Evolutionary conservation across 2,797 vertebrate species (phyloP).

Genomic region (Carduelis carduelis): DNA sequence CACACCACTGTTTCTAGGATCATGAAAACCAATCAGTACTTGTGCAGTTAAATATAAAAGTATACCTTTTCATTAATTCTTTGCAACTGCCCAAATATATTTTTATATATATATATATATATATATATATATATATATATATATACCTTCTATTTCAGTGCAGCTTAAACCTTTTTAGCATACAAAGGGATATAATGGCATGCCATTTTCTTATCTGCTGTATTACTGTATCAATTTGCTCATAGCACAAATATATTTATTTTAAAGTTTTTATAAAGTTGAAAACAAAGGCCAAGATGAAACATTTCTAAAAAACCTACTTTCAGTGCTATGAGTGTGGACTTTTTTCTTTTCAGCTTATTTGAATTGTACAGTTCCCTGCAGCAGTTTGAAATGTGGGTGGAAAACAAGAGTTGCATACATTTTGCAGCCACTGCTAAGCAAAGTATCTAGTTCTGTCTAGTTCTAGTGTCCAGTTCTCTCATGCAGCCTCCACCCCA

Average conservation of each 20-base stretch:
- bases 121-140: no score
- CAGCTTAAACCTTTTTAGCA: background rate
- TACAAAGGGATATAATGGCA: background rate
- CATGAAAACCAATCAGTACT: background rate
- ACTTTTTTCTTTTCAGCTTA: background rate
- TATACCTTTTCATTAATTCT: background rate
- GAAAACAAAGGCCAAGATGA: background rate
- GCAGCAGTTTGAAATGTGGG: background rate
- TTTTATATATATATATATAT: no score
- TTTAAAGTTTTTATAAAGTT: accelerated
- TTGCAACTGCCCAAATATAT: background rate
- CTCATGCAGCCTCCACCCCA: background rate
- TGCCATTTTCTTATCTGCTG: background rate
- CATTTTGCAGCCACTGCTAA: background rate
- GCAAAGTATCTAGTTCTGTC: background rate
- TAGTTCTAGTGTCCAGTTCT: background rate
- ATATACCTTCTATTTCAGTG: background rate
- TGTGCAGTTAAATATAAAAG: background rate
- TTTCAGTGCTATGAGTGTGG: background rate
- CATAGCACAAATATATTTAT: background rate
- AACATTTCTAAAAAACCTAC: background rate
- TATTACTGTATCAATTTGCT: background rate
- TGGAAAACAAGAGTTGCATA: background rate
- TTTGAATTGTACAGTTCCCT: background rate
- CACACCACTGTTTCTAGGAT: background rate